Conservation (phyloP, 1,140 invertebrate genomes). For the Chlorops oryzae region DNA sequence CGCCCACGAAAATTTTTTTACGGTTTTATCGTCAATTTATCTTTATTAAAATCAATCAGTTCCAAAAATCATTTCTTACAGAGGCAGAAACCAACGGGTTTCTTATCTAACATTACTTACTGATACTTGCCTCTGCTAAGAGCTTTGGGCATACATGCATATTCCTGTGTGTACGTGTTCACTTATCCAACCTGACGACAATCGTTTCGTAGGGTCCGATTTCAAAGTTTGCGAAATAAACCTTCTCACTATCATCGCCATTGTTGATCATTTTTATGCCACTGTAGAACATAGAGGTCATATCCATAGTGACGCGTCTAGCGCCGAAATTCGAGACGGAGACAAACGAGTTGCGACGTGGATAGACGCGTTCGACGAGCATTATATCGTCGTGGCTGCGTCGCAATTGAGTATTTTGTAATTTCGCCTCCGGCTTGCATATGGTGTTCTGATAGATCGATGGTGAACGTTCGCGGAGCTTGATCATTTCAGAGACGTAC, state of each 20-base stretch:
- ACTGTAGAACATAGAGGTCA: conserved; percentile 68
- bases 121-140: too few species aligned
- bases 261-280: conserved; percentile 64
- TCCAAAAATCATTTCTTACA: too few species aligned
- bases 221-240: conserved; percentile 62
- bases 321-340: conserved; percentile 64
- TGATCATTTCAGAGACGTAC: conserved; percentile 53
- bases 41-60: too few species aligned
- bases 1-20: too few species aligned
- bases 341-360: conserved; percentile 66
- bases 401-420: conserved; percentile 60
- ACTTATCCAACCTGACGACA: conserved; percentile 64
- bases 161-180: too few species aligned
- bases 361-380: conserved; percentile 69
- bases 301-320: conserved; percentile 56
- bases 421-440: conserved; percentile 55
- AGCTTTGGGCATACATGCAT: too few species aligned
- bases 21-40: too few species aligned
- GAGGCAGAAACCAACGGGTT: too few species aligned
- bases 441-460: conserved; percentile 65
- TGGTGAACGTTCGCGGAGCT: conserved; percentile 55
- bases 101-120: too few species aligned
- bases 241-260: conserved; percentile 50
- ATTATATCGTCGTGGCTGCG: conserved; percentile 59
- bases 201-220: conserved; percentile 58